A percentile compares a stretch with the other conserved stretches of the same genome.
phyloP scores from a whole-genome alignment of 1,140 invertebrate genomes.

The fruit fly (Drosophila melanogaster) region Release_6_plus_ISO1_MT NC_004354.4:548501-549000 shows the following conservation, averaged over 20 bases:
- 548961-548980: slow-evolving; percentile 70
- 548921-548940: slow-evolving; percentile 37
- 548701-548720: slow-evolving; percentile 15
- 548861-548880: slow-evolving; percentile 73
- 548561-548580: background rate
- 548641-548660: slow-evolving; percentile 19
- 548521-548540: background rate
- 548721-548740: slow-evolving; percentile 14
- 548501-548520: slow-evolving; percentile 3
- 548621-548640: slow-evolving; percentile 46
- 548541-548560: background rate
- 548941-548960: slow-evolving; percentile 73
- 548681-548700: background rate
- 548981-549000: slow-evolving; percentile 79
- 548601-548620: slow-evolving; percentile 45
- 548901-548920: background rate
- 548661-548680: slow-evolving; percentile 21
- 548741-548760: slow-evolving; percentile 31
- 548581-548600: slow-evolving; percentile 27
- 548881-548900: slow-evolving; percentile 1
- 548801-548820: slow-evolving; percentile 5
- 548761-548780: slow-evolving; percentile 6
- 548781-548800: too few species aligned
- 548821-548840: slow-evolving; percentile 66
- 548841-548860: slow-evolving; percentile 67